Base-by-base conservation (phyloP, 2,797 vertebrate genomes). In the Pampus argenteus region DNA sequence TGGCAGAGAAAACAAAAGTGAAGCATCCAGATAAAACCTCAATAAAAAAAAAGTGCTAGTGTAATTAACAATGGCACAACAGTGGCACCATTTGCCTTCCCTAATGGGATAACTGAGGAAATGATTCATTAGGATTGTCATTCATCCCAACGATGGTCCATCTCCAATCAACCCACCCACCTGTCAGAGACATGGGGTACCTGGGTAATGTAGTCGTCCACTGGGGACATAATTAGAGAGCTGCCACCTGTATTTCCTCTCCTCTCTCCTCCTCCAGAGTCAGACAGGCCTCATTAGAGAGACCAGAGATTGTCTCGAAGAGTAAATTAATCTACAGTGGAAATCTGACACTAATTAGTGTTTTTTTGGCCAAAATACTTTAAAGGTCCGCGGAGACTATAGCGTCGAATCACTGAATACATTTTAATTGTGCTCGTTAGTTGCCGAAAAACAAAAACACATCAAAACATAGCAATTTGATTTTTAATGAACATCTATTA, bases 161-260 rank as follows among this genome's bases (percentile, higher is more conserved):
- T 71, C 67, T 82, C 79, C 36, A 71, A 48, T 79, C 47, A 66
- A 73, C 67, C 74, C 83, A 86, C 82, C 79, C 83, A 83, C 78
- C 80, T 90, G 83, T 85, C 83, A 80, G 76, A 76, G 65, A 73
- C 77, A 79, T 62, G 79, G 84, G 87, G 82, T 89, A 90, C 83
- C 88, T 92, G 91, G 89, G 91, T 90, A 92, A 93, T 91, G 91
- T 92, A 93, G 91, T 91, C 84, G 75, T 86, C 77, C 90, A 86
- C 87, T 70, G 11, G 91, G 91, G 92, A 93, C 79, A 81, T 91
- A 88, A 93, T 93, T 93, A 93, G 79, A 82, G 72, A 78, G 66
- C 74, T 90, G 85, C 85, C 89, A 91, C 88, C 88, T 91, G 88
- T 82, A 88, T 59, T 86, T 82, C 73, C 57, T 81, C 72, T 77